phyloP scores from a whole-genome alignment of 1,140 invertebrate species.

The Tetramorium simillimum region DNA sequence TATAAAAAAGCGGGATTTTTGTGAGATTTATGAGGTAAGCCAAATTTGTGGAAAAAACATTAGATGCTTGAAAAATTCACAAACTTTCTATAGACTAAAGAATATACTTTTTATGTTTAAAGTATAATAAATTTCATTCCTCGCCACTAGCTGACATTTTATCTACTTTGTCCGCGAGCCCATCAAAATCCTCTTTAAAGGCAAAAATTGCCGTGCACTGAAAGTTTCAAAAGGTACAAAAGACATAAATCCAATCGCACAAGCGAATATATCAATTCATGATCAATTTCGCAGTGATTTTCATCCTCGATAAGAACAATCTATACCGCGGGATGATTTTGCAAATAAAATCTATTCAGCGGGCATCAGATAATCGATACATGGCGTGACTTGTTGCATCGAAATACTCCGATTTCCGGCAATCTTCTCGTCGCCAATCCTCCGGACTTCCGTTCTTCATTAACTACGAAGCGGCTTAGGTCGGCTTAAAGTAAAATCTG shows the following conservation, averaged over 20 bases:
- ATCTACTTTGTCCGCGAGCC: not conserved
- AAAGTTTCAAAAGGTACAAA: not conserved
- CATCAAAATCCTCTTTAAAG: slow-evolving; percentile 38
- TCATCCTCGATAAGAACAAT: not conserved
- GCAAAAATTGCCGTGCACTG: not conserved
- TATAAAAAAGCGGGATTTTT: slow-evolving; percentile 7
- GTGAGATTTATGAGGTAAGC: slow-evolving; percentile 30
- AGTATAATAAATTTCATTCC: slow-evolving; percentile 42
- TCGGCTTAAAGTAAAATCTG: slow-evolving; percentile 46
- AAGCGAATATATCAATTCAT: slow-evolving; percentile 19
- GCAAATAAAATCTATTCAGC: slow-evolving; percentile 38
- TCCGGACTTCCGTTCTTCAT: slow-evolving; percentile 45
- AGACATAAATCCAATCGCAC: not conserved
- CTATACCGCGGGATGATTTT: not conserved
- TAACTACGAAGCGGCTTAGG: slow-evolving; percentile 51
- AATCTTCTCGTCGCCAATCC: not conserved
- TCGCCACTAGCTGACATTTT: slow-evolving; percentile 4
- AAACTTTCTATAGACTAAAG: not conserved
- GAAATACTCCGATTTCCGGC: slow-evolving; percentile 37
- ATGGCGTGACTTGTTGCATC: slow-evolving; percentile 41
- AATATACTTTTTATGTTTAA: not conserved
- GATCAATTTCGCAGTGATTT: not conserved
- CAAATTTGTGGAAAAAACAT: slow-evolving; percentile 38
- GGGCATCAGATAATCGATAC: not conserved
- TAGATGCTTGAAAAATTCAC: not conserved